Base-by-base conservation (phyloP, 2,888 invertebrate genomes). In the Gastracanthus pulcherrimus region DNA sequence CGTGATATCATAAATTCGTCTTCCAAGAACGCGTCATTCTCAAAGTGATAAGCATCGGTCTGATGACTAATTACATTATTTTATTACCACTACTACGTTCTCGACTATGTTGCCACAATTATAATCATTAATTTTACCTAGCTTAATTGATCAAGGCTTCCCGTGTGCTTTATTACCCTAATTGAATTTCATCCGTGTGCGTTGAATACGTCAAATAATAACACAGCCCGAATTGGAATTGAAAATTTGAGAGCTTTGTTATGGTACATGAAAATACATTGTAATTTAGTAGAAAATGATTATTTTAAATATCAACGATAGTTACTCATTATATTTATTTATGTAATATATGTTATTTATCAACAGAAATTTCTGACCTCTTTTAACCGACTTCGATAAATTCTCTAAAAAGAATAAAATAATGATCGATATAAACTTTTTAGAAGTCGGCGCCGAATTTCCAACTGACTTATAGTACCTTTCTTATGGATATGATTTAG, bases 31-130 rank as follows among this genome's bases (percentile, higher is more conserved):
- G 71, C 62, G 64, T 82, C 69, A 79, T 76, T 76, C 67, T 72
- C 66, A 79, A 69, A 78, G 58, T 48, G 82, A 82, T 76, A 80
- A 77, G 80, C 64, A 82, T 82, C 82, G 45, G 29, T 41, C 16
- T 82, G 51, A 79, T 79, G 79, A 76, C 76, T 79, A 72, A 76
- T 80, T 74, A 69, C 58, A 82, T 82, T 82, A 80, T 70, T 80
- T 80, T 80, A 80, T 82, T 77, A 76, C 38, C 13, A 6, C 51
- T 74, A 58, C 19, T 60, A 75, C n/a, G n/a, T n/a, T n/a, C n/a
- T n/a, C n/a, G n/a, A n/a, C 71, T n/a, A 62, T 72, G 72, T 82
- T 51, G n/a, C 66, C 34, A 51, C 48, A 76, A 82, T 82, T 76
- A 64, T 70, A 41, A 82, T 74, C 36, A 69, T 77, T 76, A 76